phyloP scores from a whole-genome alignment of 2,888 invertebrate genomes.

The Oxycera nigricornis region DNA sequence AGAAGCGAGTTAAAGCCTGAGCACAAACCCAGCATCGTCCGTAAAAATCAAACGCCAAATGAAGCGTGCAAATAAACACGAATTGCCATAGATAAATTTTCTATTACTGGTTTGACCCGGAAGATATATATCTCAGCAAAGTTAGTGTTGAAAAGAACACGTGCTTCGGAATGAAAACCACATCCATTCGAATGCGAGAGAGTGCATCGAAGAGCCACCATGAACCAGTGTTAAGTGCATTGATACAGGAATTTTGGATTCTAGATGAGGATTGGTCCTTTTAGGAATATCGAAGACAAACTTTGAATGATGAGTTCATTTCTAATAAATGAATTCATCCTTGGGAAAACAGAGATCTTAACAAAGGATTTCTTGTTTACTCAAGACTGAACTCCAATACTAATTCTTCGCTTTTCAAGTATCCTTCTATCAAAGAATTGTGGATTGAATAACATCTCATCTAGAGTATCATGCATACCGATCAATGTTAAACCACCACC shows the following conservation, averaged over 20 bases:
- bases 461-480: background rate
- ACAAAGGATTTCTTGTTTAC: too few species aligned
- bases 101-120: slow-evolving; percentile 46
- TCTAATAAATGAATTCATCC: too few species aligned
- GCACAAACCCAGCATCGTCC: background rate
- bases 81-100: slow-evolving; percentile 45
- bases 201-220: slow-evolving; percentile 19
- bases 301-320: too few species aligned
- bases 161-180: slow-evolving; percentile 38
- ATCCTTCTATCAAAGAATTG: too few species aligned
- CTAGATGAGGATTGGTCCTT: background rate
- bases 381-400: too few species aligned
- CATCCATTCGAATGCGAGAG: slow-evolving; percentile 29
- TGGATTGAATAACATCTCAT: too few species aligned
- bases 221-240: slow-evolving; percentile 14
- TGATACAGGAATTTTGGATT: background rate
- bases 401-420: too few species aligned
- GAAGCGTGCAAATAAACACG: slow-evolving; percentile 48
- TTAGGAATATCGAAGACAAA: too few species aligned
- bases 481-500: too few species aligned
- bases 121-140: slow-evolving; percentile 40
- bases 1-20: slow-evolving; percentile 21
- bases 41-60: slow-evolving; percentile 43
- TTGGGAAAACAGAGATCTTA: too few species aligned
- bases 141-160: slow-evolving; percentile 40